phyloP scores from a whole-genome alignment of 2,797 vertebrate species.

The Acanthurus lineatus region DNA sequence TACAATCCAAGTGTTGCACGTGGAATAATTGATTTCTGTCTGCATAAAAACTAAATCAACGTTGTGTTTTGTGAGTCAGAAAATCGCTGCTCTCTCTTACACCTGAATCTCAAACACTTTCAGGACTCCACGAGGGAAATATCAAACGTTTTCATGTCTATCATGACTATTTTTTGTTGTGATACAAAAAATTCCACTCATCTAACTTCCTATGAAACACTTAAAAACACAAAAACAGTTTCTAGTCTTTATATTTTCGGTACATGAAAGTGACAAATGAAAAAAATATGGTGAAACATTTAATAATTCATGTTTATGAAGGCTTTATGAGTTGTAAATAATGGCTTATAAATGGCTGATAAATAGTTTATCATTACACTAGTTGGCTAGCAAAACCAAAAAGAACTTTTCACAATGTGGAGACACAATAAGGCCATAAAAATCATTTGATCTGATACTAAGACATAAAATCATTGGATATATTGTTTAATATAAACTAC shows the following conservation, averaged over 20 bases:
- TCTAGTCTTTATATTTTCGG: no score
- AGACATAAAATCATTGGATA: no score
- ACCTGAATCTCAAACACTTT: no score
- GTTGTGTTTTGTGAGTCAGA: constrained; percentile 7
- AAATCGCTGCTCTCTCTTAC: constrained; percentile 12
- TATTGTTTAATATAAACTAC: no score
- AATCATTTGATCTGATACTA: no score
- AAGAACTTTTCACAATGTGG: no score
- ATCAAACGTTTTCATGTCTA: no score
- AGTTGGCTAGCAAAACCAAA: no score
- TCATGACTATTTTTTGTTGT: not conserved
- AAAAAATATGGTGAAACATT: not conserved
- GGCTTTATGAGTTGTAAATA: constrained; percentile 7
- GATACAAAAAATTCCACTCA: not conserved
- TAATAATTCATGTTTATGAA: not conserved
- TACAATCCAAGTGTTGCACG: constrained; percentile 42
- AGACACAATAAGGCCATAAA: no score
- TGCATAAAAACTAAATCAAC: constrained; percentile 46
- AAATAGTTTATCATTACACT: no score
- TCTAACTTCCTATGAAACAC: not conserved
- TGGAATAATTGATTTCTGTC: constrained; percentile 47
- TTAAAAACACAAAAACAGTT: not conserved
- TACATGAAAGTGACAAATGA: no score
- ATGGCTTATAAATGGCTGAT: not conserved
- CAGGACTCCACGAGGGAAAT: no score